phyloP scores from a whole-genome alignment of 2,888 invertebrate genomes.

The Torymus auratus region DNA sequence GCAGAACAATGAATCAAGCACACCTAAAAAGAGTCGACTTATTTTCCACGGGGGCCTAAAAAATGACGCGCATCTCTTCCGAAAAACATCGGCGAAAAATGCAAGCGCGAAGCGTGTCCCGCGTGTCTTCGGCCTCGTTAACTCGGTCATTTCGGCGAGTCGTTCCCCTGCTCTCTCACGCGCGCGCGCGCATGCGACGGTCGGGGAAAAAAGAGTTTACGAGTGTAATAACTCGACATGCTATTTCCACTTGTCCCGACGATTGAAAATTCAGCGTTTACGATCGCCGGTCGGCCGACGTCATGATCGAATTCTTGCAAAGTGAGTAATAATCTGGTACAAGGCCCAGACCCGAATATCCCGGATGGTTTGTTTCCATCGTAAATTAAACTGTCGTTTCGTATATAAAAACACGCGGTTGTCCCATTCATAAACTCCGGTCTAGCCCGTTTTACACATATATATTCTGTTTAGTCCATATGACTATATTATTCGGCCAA shows the following conservation, averaged over 20 bases:
- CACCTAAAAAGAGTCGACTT: constrained; percentile 9
- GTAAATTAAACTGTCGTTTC: constrained; percentile 48
- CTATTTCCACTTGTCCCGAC: constrained; percentile 59
- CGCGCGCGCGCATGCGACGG: constrained; percentile 19
- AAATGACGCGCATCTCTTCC: constrained; percentile 20
- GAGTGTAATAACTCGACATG: constrained; percentile 60
- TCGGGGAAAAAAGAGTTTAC: constrained; percentile 58
- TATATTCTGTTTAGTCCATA: no score
- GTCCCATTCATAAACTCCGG: no score
- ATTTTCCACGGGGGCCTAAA: neutral
- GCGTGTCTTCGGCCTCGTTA: constrained; percentile 63
- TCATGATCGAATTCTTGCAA: constrained; percentile 54
- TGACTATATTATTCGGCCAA: no score
- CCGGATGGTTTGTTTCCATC: constrained; percentile 51
- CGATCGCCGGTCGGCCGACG: constrained; percentile 45
- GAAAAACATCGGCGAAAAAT: constrained; percentile 43
- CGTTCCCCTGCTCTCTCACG: constrained; percentile 30
- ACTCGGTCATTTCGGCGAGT: constrained; percentile 60
- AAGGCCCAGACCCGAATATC: constrained; percentile 36
- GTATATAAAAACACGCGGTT: constrained; percentile 22
- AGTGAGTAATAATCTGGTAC: constrained; percentile 52
- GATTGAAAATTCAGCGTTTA: constrained; percentile 59
- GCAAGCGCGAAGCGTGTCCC: constrained; percentile 28
- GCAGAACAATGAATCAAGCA: neutral
- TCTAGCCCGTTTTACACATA: no score